These are phyloP conservation scores for Epistrophella euchroma DNA, from an alignment of 2,888 invertebrate genomes.

Conservation along the genomic window DNA sequence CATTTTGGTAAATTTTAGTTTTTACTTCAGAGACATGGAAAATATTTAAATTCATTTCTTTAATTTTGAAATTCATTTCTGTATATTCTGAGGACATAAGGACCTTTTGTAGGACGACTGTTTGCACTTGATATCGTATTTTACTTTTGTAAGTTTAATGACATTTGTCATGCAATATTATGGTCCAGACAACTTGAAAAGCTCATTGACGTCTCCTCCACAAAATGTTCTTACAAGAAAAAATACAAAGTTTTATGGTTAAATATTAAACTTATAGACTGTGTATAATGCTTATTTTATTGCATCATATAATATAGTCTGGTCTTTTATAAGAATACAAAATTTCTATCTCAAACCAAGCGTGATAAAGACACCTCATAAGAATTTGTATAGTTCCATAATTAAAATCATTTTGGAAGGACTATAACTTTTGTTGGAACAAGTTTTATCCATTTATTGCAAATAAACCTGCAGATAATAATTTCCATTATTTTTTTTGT, in stretches of 20 bases:
- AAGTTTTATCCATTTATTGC: background rate
- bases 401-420: background rate
- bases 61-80: too few species aligned
- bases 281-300: background rate
- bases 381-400: background rate
- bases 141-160: too few species aligned
- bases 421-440: background rate
- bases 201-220: background rate
- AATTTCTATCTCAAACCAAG: background rate
- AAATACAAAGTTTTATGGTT: background rate
- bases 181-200: background rate
- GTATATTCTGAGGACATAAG: too few species aligned
- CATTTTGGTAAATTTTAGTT: too few species aligned
- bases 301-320: background rate
- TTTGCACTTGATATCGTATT: too few species aligned
- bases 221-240: background rate
- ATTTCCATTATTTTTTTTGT: background rate
- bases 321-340: background rate
- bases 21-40: too few species aligned
- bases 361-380: background rate
- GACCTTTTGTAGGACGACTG: too few species aligned
- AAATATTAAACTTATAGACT: background rate
- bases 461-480: background rate
- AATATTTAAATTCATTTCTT: too few species aligned
- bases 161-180: too few species aligned